Evolutionary conservation across 2,888 invertebrate genomes (phyloP), one percentile per base, ranked within the genome.

Genomic region (Liopterus haemorrhoidalis): DNA sequence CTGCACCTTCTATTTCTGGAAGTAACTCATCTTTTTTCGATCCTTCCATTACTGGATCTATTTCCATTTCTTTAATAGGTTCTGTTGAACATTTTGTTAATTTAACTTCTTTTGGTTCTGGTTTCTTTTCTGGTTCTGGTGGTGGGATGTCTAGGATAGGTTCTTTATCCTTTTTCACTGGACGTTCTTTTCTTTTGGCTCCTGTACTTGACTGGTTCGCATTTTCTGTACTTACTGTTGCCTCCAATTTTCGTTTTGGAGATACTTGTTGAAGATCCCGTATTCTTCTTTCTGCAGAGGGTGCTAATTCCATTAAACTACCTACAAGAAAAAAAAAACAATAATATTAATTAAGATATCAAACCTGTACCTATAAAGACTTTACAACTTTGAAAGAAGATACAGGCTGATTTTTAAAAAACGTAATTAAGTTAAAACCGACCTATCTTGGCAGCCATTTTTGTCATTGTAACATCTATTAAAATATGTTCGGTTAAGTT

Each of bases 221-320:
- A 57, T 75, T 75, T 66, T 75, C 84, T 52, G 82, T 81, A 30
- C 85, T 85, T 55, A 81, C 76, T n/a, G 85, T 82, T 18, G 77
- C 75, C 64, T 85, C 84, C 40, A 85, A 67, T 63, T 87, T 87
- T 40, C 87, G 73, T 64, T 87, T 87, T 39, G 81, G 76, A 46
- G 85, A 81, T 5, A 70, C 65, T 24, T 67, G 66, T 46, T 65
- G 52, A 57, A 85, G 71, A 51, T 86, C 84, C 52, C 84, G 70
- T 54, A 86, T 84, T 57, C 83, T 75, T 59, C 81, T 76, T 58
- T 84, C 84, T 22, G 82, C 83, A 4, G 79, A 78, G 59, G 77
- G 81, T 56, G 78, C 79, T 18, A 87, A 75, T 57, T 87, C 86
- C 64, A 85, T 82, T 50, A 82, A 68, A 47, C 79, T 80, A 30